Evolutionary conservation across 37 sponge, comb jelly and placozoan genomes (phyloP).

Genomic region (Crambe crambe): DNA sequence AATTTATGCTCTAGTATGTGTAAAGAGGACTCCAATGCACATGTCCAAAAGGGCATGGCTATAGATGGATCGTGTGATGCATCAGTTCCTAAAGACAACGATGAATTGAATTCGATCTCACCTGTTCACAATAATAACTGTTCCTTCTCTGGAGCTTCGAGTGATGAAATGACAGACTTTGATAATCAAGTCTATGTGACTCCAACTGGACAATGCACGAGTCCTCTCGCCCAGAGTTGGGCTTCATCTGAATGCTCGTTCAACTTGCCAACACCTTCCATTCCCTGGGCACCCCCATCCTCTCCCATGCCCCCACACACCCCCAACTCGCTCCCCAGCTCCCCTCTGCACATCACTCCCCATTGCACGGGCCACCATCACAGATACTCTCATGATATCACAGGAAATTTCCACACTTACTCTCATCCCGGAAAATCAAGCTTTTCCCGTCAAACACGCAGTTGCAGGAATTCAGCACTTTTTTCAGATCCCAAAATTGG

Average conservation of each 20-base stretch:
- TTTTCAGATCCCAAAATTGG: not conserved
- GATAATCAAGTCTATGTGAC: not conserved
- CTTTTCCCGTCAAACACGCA: not conserved
- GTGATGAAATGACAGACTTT: not conserved
- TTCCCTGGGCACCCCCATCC: conserved; percentile 61
- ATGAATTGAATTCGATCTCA: no score
- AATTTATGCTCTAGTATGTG: not conserved
- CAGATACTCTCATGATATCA: not conserved
- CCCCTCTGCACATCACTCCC: conserved; percentile 2
- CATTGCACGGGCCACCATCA: not conserved
- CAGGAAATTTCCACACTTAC: not conserved
- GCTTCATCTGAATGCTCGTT: conserved; percentile 53
- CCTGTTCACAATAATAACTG: not conserved
- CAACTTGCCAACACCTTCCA: conserved; percentile 37
- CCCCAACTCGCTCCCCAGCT: conserved; percentile 5
- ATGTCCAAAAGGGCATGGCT: not conserved
- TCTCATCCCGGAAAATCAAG: not conserved
- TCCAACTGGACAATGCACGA: conserved; percentile 11
- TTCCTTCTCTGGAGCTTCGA: not conserved
- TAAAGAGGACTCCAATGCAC: not conserved
- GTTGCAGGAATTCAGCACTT: not conserved
- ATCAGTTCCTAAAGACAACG: no score
- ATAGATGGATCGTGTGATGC: no score
- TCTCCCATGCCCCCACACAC: conserved; percentile 15
- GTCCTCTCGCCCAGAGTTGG: conserved; percentile 28